Evolutionary conservation across 2,888 invertebrate species (phyloP), one percentile per base, ranked within the genome.

Genomic region (Aspidiotus rigidus): DNA sequence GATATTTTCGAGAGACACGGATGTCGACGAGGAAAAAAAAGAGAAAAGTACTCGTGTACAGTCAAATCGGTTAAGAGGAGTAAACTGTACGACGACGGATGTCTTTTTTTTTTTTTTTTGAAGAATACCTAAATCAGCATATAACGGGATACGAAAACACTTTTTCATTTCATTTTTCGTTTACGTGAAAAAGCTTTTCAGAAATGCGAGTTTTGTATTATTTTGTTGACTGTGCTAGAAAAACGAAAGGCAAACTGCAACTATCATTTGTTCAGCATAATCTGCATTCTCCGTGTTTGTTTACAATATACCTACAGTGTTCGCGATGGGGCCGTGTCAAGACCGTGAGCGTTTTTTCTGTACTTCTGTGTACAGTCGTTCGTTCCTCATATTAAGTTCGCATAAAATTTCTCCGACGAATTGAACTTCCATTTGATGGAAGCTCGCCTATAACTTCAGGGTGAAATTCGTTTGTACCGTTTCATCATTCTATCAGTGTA

Each of bases 71-170:
- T 5, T 28, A 28, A 28, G 28, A 28, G 28, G 28, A 28, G 28
- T 28, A 28, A 28, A 28, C 5, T 28, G 2, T 5, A 28, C 28
- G 28, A 28, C 28, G 28, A 28, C 28, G 28, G 28, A 28, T 28
- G 28, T 28, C 28, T 28, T 28, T 28, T 28, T 28, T 28, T 28
- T 28, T 28, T 28, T 28, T 28, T 28, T 28, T 28, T 28, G 28
- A 28, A 28, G 28, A 28, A 28, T 28, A 28, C 28, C 28, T 28
- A 28, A 28, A 28, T 28, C 28, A 28, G 28, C n/a, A 11, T 49
- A n/a, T 49, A 49, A n/a, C 49, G 49, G 49, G n/a, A 49, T 49
- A n/a, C 49, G 49, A 49, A 28, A 49, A 49, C 49, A 49, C 49
- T 49, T 49, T 49, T 49, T n/a, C 49, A n/a, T 49, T 49, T 49